Conservation (phyloP, 2,888 invertebrate genomes). For the Gymnosoma rotundatum region DNA sequence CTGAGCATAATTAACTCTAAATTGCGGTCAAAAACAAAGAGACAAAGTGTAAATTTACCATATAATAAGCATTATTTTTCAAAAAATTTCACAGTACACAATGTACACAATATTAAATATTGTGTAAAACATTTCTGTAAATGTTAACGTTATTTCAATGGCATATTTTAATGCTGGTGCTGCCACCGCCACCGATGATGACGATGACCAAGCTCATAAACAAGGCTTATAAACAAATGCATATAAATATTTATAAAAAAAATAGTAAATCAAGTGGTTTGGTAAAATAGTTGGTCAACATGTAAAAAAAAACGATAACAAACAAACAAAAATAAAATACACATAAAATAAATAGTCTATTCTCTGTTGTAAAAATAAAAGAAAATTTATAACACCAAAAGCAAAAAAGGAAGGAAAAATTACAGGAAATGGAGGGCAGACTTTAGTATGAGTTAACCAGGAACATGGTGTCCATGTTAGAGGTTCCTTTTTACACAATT, state of each 20-base stretch:
- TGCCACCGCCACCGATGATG: neutral
- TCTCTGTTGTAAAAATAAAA: conserved; percentile 37
- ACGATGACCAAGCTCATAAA: conserved; percentile 33
- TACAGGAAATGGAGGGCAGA: conserved; percentile 23
- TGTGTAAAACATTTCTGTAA: conserved; percentile 61
- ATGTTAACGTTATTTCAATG: conserved; percentile 51
- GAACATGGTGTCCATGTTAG: conserved; percentile 45
- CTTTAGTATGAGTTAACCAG: conserved; percentile 19
- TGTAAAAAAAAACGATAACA: conserved; percentile 9
- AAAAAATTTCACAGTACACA: conserved; percentile 8
- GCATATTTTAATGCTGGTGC: conserved; percentile 14
- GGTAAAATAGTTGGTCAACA: conserved; percentile 63
- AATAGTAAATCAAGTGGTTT: conserved; percentile 32
- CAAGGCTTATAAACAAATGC: conserved; percentile 24
- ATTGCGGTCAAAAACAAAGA: conserved; percentile 53
- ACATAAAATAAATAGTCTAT: conserved; percentile 30
- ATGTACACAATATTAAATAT: conserved; percentile 52
- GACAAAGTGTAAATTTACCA: conserved; percentile 70
- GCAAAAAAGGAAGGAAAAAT: conserved; percentile 16
- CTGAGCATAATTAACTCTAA: conserved; percentile 23
- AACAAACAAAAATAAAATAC: conserved; percentile 17
- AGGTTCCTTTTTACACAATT: conserved; percentile 47
- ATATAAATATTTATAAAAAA: conserved; percentile 25
- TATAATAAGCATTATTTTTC: conserved; percentile 67
- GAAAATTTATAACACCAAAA: neutral